Percentiles rank a stretch among this genome's conserved stretches.
phyloP scores from a whole-genome alignment of 2,888 invertebrate genomes.

The Standfussiana lucernea region DNA sequence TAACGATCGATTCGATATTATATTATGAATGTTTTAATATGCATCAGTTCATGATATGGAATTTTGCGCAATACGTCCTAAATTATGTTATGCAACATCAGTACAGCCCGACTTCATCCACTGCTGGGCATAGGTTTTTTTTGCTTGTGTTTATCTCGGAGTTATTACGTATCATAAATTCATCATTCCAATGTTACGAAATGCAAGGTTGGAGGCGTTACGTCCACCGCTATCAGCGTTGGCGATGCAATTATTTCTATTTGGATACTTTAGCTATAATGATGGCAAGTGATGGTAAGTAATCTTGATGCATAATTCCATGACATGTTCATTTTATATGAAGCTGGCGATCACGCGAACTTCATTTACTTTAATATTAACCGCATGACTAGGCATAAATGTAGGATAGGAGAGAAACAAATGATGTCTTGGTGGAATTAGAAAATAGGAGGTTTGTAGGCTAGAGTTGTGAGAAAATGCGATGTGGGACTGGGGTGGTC shows the following conservation, averaged over 20 bases:
- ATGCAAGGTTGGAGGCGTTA: conserved; percentile 36
- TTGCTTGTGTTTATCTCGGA: neutral
- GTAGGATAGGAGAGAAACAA: conserved; percentile 23
- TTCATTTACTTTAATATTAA: conserved; percentile 46
- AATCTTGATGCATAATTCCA: conserved; percentile 43
- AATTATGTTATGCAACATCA: neutral
- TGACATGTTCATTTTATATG: conserved; percentile 26
- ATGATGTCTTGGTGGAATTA: conserved; percentile 8
- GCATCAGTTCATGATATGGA: conserved; percentile 5
- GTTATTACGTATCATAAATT: conserved; percentile 27
- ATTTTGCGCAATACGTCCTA: conserved; percentile 10
- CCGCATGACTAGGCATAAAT: conserved; percentile 51
- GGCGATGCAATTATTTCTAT: conserved; percentile 20
- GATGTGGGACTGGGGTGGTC: neutral
- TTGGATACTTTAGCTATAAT: conserved; percentile 38
- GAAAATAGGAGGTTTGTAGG: conserved; percentile 33
- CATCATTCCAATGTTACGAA: conserved; percentile 45
- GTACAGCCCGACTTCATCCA: neutral
- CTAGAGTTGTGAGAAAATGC: conserved; percentile 1
- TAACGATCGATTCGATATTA: neutral
- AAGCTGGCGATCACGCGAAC: conserved; percentile 31
- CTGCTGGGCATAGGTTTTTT: neutral
- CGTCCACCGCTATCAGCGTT: conserved; percentile 1
- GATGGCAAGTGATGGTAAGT: conserved; percentile 33
- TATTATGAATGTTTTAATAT: neutral